A percentile compares a stretch with the other conserved stretches of the same genome.
Evolutionary conservation across 2,888 invertebrate genomes (phyloP).

Genomic region (Dryocosmus kuriphilus): DNA sequence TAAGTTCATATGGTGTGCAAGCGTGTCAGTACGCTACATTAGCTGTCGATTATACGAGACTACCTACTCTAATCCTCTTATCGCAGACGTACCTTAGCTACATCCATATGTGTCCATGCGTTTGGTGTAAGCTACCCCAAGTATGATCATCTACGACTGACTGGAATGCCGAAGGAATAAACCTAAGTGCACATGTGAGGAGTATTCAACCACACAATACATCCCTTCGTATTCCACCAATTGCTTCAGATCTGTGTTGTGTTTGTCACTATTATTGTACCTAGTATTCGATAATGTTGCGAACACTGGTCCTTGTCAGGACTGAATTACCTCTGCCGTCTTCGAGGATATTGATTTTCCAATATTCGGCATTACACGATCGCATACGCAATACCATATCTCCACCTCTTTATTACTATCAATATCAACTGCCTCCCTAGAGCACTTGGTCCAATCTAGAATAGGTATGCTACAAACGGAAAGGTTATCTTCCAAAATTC

Average conservation of each 20-base stretch:
- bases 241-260: conserved; percentile 26
- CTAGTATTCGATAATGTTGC: conserved; percentile 35
- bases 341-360: conserved; percentile 26
- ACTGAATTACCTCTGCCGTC: conserved; percentile 31
- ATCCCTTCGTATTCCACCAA: conserved; percentile 13
- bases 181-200: conserved; percentile 17
- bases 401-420: not conserved
- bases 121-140: conserved; percentile 12
- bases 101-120: conserved; percentile 21
- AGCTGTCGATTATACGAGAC: conserved; percentile 60
- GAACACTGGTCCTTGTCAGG: conserved; percentile 28
- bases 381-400: not conserved
- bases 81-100: conserved; percentile 38
- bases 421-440: not conserved
- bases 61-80: conserved; percentile 57
- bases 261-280: conserved; percentile 36
- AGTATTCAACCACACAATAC: conserved; percentile 25
- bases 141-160: not conserved
- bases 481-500: not conserved
- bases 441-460: not conserved
- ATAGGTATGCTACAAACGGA: not conserved
- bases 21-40: conserved; percentile 58
- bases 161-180: conserved; percentile 16
- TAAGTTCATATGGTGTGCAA: conserved; percentile 53
- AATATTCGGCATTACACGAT: conserved; percentile 4